Evolutionary conservation across 1,140 invertebrate genomes (phyloP).

Genomic region (Drosophila nigrodunni): DNA sequence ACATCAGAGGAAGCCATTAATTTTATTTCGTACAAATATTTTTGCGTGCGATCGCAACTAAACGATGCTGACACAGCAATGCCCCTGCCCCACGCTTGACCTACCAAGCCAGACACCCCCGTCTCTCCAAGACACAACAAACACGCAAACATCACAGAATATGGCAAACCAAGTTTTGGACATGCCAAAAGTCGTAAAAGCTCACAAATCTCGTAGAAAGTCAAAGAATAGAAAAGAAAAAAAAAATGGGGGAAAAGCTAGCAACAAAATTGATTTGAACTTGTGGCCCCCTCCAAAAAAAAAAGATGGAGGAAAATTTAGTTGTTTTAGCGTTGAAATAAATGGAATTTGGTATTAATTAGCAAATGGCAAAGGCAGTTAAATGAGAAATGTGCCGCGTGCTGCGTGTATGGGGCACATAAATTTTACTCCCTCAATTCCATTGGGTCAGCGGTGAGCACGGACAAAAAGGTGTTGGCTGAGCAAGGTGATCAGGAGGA

Average conservation of each 20-base stretch:
- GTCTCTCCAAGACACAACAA: conserved; percentile 9
- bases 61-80: conserved; percentile 58
- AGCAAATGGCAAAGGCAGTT: conserved; percentile 80
- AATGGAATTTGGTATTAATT: conserved; percentile 80
- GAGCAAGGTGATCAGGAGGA: not conserved
- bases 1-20: conserved; percentile 77
- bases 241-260: conserved; percentile 47
- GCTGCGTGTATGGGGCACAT: conserved; percentile 68
- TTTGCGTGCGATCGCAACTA: conserved; percentile 74
- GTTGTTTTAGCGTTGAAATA: conserved; percentile 73
- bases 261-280: conserved; percentile 74
- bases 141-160: conserved; percentile 53
- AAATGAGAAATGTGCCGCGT: conserved; percentile 77
- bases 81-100: conserved; percentile 5
- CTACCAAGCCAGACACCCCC: too few relatives aligned
- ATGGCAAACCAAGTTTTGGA: conserved; percentile 30
- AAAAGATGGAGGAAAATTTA: conserved; percentile 56
- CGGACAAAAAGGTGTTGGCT: not conserved
- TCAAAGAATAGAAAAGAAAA: conserved; percentile 51
- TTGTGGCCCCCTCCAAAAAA: conserved; percentile 1
- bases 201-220: conserved; percentile 75
- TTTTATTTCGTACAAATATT: conserved; percentile 81
- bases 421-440: conserved; percentile 46
- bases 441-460: conserved; percentile 2
- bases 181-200: conserved; percentile 77